A percentile compares a stretch with the other conserved stretches of the same genome.
These are phyloP conservation scores for Lasioglossum oenotherae DNA, from an alignment of 2,888 invertebrate species.

Conservation along the genomic window DNA sequence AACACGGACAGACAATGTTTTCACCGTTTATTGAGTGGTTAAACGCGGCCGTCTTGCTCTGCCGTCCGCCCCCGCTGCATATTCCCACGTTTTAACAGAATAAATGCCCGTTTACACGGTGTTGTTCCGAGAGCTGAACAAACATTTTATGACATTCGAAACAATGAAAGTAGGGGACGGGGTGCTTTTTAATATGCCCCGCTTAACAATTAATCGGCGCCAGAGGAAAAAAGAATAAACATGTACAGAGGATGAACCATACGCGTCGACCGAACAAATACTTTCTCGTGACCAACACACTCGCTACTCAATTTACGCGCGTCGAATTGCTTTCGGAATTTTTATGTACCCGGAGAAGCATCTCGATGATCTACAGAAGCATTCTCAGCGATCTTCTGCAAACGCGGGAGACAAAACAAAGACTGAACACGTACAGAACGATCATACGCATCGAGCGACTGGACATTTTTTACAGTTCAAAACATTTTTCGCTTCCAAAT, in stretches of 20 bases:
- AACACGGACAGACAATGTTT: conserved; percentile 2
- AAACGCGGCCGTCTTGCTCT: conserved; percentile 13
- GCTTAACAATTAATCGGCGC: conserved; percentile 22
- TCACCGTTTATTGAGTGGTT: conserved; percentile 9
- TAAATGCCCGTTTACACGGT: conserved; percentile 17
- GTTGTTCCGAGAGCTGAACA: conserved; percentile 28
- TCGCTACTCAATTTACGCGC: background rate
- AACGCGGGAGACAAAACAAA: background rate
- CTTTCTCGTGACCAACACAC: background rate
- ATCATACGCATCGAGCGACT: too few species aligned
- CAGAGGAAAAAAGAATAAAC: background rate
- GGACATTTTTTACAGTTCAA: background rate
- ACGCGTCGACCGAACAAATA: conserved; percentile 15
- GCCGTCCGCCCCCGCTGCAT: background rate
- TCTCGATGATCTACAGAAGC: background rate
- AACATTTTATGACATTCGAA: conserved; percentile 37
- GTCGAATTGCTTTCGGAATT: background rate
- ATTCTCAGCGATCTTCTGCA: background rate
- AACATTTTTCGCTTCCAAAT: background rate
- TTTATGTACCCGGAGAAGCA: background rate
- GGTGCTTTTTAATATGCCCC: conserved; percentile 21
- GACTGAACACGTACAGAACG: background rate
- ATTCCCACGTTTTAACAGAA: conserved; percentile 3
- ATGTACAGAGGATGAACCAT: conserved; percentile 9
- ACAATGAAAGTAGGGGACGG: conserved; percentile 14